Percentiles rank a stretch among this genome's conserved stretches.
These are phyloP conservation scores for Caenorhabditis sinica DNA, from an alignment of 2,888 invertebrate genomes.

Conservation along the genomic window DNA sequence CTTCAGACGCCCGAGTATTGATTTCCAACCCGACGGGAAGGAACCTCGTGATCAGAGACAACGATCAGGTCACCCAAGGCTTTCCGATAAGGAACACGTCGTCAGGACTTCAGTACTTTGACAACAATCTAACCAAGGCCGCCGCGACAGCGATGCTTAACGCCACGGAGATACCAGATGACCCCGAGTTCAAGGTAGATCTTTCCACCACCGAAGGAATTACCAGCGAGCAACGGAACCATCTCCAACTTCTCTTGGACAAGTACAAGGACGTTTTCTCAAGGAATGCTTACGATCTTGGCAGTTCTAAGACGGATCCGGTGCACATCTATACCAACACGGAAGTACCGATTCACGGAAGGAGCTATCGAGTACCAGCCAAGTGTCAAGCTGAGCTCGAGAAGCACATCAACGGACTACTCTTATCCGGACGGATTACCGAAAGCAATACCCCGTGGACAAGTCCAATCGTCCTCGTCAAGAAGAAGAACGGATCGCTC, in stretches of 20 bases:
- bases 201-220: neutral
- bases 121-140: too few relatives aligned
- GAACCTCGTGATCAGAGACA: too few relatives aligned
- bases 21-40: too few relatives aligned
- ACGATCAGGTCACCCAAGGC: too few relatives aligned
- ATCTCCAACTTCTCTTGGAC: neutral
- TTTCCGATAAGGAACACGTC: too few relatives aligned
- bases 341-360: slow-evolving; percentile 49
- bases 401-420: slow-evolving; percentile 69
- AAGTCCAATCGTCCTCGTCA: slow-evolving; percentile 59
- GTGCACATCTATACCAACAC: slow-evolving; percentile 69
- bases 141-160: too few relatives aligned
- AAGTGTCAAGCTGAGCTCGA: slow-evolving; percentile 68
- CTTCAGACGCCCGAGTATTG: too few relatives aligned
- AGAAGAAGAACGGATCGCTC: slow-evolving; percentile 72
- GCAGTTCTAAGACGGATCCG: slow-evolving; percentile 30
- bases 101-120: too few relatives aligned
- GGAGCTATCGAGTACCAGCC: slow-evolving; percentile 60
- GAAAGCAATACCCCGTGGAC: slow-evolving; percentile 74
- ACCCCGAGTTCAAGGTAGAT: slow-evolving; percentile 22
- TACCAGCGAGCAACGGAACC: neutral
- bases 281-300: slow-evolving; percentile 70
- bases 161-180: neutral
- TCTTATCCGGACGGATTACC: slow-evolving; percentile 58
- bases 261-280: slow-evolving; percentile 64